Base-by-base conservation (phyloP, 2,888 invertebrate species). In the Rhagophthalmus giganteus region DNA sequence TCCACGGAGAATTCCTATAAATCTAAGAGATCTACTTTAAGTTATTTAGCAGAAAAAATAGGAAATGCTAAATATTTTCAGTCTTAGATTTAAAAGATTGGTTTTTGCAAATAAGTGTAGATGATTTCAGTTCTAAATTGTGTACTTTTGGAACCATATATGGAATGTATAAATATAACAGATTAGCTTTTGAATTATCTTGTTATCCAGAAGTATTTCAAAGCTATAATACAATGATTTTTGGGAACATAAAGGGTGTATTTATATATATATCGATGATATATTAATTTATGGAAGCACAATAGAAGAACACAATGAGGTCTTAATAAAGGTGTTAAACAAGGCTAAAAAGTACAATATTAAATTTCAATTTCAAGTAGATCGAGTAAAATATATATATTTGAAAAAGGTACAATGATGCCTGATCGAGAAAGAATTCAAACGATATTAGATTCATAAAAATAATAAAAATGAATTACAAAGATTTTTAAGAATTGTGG, bases 191-290 rank as follows among this genome's bases (percentile, higher is more conserved):
- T 32, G 32, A 14, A 32, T 13, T 32, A 32, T 32, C 10, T 13
- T 32, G 32, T 32, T 32, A 7, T 5, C 13, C 13, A 13, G 32
- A 32, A 32, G 32, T 32, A 7, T 32, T 32, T 13, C 32, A 32
- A 32, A 32, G n/a, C 11, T 32, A 32, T 13, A 32, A 32, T 32
- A 32, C 13, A 27, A 7, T 6, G 10, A 27, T 27, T 27, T 24
- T 27, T 27, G 27, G 27, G 32, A 32, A 32, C 32, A 32, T 32
- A 4, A 2, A 2, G n/a, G 10, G 7, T 27, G 27, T 27, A 2
- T 27, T 27, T 4, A 27, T 24, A 6, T 27, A 10, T 7, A 27
- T 27, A 2, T n/a, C n/a, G 27, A 27, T 24, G 27, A 27, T 27
- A 27, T 27, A 27, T 27, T 27, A 27, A 27, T 27, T 27, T 27